Evolutionary conservation across 2,888 invertebrate genomes (phyloP), one percentile per base, ranked within the genome.

Genomic region (Sinohyriopsis cumingii): DNA sequence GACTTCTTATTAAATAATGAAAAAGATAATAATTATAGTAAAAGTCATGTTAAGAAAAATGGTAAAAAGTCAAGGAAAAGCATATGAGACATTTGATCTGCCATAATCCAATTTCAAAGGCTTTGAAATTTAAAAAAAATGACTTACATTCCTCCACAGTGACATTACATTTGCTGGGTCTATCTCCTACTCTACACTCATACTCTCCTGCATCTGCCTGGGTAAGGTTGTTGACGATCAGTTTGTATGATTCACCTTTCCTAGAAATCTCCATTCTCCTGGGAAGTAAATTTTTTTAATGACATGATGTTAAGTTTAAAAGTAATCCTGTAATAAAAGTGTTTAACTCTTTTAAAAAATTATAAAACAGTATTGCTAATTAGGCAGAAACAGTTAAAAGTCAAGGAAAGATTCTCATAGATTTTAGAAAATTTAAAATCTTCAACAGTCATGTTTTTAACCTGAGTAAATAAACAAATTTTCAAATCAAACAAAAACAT

Each of bases 221-320:
- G 33, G 83, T 84, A 56, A 86, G 78, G 71, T 87, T 81, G 66
- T 88, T 86, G 56, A 99, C 96, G 71, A 98, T 93, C 67, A 99
- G 92, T 86, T 85, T 86, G 71, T 81, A 79, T 19, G 76, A 67
- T 70, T 97, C 87, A 83, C 91, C 88, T 68, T 87, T 88, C 73
- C 96, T 96, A 87, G 96, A 96, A 69, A 98, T 94, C 91, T 96
- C 95, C 62, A 82, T 67, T 82, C 97, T 92, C 80, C 95, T 94
- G 76, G 83, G 74, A 59, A 66, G 15, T 53, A 63, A 61, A 64
- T 60, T 12, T 33, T 24, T 65, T 63, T 22, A 33, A 33, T 33
- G 33, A 15, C 2, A 45, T 15, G 15, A 45, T 15, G 9, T 45
- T 15, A 45, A 45, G 45, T 45, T 45, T 45, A 45, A 45, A 45